Conservation (phyloP, 2,888 invertebrate species). For the Oxyteleia sp. region DNA sequence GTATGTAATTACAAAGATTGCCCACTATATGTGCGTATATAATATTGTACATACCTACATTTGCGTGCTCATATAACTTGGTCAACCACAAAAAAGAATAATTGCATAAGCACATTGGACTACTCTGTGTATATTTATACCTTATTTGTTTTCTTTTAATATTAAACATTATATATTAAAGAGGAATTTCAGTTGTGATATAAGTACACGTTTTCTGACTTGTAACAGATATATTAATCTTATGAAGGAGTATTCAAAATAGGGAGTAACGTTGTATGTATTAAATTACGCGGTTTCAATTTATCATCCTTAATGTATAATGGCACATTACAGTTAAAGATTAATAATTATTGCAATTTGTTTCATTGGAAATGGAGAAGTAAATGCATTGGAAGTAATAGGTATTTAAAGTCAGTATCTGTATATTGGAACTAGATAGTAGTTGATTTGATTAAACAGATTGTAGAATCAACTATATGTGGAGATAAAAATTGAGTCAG, state of each 20-base stretch:
- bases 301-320: conserved; percentile 4
- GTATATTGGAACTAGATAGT: no score
- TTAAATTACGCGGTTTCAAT: conserved; percentile 31
- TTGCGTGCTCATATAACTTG: conserved; percentile 59
- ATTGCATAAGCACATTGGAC: conserved; percentile 64
- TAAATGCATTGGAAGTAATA: no score
- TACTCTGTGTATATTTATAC: conserved; percentile 65
- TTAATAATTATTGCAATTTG: neutral
- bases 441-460: no score
- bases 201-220: conserved; percentile 15
- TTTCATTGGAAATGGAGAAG: no score
- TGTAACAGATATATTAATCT: conserved; percentile 26
- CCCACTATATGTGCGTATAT: conserved; percentile 73
- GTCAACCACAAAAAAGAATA: conserved; percentile 62
- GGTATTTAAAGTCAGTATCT: no score
- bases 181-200: conserved; percentile 44
- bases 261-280: conserved; percentile 18
- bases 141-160: conserved; percentile 61
- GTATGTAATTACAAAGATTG: conserved; percentile 87
- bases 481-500: no score
- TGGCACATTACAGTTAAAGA: neutral
- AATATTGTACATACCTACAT: conserved; percentile 55
- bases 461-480: no score
- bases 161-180: conserved; percentile 64
- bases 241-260: conserved; percentile 11